phyloP scores from a whole-genome alignment of 2,797 vertebrate genomes.

The Sarcophilus harrisii region DNA sequence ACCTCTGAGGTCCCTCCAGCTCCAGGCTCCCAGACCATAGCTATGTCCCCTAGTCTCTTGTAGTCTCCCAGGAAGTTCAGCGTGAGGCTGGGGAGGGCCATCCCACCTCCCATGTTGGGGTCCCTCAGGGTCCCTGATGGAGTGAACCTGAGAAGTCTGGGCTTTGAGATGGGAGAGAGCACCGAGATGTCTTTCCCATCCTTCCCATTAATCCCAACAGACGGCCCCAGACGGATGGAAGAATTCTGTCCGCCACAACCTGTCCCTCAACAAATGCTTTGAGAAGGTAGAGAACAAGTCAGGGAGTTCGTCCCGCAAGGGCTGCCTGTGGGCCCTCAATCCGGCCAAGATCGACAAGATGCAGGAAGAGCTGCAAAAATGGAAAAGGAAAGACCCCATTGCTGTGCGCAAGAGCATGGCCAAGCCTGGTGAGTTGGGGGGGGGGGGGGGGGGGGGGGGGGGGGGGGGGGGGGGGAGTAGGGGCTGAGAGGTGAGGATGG shows the following conservation, averaged over 20 bases:
- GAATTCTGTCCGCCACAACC: slow-evolving; percentile 98
- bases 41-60: background rate
- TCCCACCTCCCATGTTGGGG: background rate
- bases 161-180: background rate
- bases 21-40: background rate
- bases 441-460: background rate
- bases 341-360: slow-evolving; percentile 98
- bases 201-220: slow-evolving; percentile 81
- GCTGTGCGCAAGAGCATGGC: slow-evolving; percentile 98
- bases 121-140: background rate
- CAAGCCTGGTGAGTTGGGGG: slow-evolving; percentile 90
- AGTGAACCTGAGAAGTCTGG: background rate
- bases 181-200: background rate
- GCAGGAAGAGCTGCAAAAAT: slow-evolving; percentile 98
- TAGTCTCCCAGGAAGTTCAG: background rate
- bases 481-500: background rate
- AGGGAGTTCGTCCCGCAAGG: slow-evolving; percentile 94
- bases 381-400: slow-evolving; percentile 96
- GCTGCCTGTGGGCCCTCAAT: slow-evolving; percentile 97
- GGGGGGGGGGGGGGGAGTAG: background rate
- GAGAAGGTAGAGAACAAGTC: slow-evolving; percentile 98
- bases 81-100: background rate
- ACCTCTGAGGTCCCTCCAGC: background rate
- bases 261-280: slow-evolving; percentile 98
- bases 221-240: slow-evolving; percentile 99